Percentiles rank a stretch among this genome's conserved stretches.
Evolutionary conservation across 2,888 invertebrate genomes (phyloP).

Genomic region (Ceramica pisi): DNA sequence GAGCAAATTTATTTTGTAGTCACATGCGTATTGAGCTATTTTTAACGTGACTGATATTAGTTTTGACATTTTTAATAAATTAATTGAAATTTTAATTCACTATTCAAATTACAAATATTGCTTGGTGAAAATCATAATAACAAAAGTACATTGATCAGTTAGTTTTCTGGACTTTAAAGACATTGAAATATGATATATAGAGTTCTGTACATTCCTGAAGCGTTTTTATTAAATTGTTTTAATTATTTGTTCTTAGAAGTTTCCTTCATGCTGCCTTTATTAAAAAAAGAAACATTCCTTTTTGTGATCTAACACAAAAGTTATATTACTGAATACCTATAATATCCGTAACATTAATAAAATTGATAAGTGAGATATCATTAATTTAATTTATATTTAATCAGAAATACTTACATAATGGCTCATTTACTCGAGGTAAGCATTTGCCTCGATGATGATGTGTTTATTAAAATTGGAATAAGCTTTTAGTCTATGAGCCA

Average conservation of each 20-base stretch:
- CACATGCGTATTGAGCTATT: constrained; percentile 47
- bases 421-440: not conserved
- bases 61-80: constrained; percentile 39
- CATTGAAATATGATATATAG: constrained; percentile 1
- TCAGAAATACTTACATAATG: constrained; percentile 1
- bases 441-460: not conserved
- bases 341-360: constrained; percentile 8
- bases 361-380: not conserved
- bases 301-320: constrained; percentile 40
- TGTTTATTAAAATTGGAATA: constrained; percentile 15
- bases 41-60: constrained; percentile 50
- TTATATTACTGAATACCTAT: constrained; percentile 2
- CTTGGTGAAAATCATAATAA: constrained; percentile 8
- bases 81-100: constrained; percentile 4
- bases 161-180: constrained; percentile 15
- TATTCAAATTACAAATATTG: not conserved
- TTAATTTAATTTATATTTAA: constrained; percentile 11
- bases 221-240: constrained; percentile 20
- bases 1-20: constrained; percentile 68
- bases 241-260: constrained; percentile 11
- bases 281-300: constrained; percentile 55
- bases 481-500: constrained; percentile 36
- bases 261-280: constrained; percentile 8
- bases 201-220: constrained; percentile 55
- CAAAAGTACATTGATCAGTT: constrained; percentile 47